Base-by-base conservation (phyloP, 2,888 invertebrate genomes). In the Dinocampus coccinellae region DNA sequence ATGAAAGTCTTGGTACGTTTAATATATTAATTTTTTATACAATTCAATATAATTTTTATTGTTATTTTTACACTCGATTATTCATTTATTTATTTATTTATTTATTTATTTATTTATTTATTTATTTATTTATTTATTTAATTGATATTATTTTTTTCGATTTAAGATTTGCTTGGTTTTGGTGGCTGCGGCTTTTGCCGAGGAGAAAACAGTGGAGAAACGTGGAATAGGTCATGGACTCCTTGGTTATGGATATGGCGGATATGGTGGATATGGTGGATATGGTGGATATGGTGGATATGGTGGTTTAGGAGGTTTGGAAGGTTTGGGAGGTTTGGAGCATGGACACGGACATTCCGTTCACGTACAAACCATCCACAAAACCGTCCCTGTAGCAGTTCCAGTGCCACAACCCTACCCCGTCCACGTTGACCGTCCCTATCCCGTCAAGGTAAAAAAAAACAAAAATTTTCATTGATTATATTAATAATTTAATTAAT, bases 331-430 rank as follows among this genome's bases (percentile, higher is more conserved):
- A n/a, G 20, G 39, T 39, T 39, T 39, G n/a, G 39, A 63, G n/a
- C 29, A 47, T 11, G 72, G 58, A 26, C 69, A 75, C 53, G 69
- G 75, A 70, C 84, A 60, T 24, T 85, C 87, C 52, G 81, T 87
- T 13, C 87, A 88, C 63, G 81, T 87, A 22, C 77, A 75, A 36
- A 86, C 89, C 58, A 84, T 90, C 72, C 88, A 89, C 26, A 89
- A 89, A 69, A 88, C 89, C 72, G 85, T 89, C 55, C 85, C 89
- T 61, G 88, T 90, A 1, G 89, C 79, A 4, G 85, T 89, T 0
- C 88, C 88, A 11, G 85, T 89, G 9, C 89, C 89, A 20, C 87
- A 89, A 69, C 89, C 90, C 24, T 89, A 89, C 74, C 87, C 89
- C 52, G 88, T 89, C 9, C 83, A 88, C 16, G 89, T 90, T 42